Evolutionary conservation across 2,113 vertebrate genomes (phyloP), one percentile per base, ranked within the genome.

Genomic region (Oreochromis tanganicae): DNA sequence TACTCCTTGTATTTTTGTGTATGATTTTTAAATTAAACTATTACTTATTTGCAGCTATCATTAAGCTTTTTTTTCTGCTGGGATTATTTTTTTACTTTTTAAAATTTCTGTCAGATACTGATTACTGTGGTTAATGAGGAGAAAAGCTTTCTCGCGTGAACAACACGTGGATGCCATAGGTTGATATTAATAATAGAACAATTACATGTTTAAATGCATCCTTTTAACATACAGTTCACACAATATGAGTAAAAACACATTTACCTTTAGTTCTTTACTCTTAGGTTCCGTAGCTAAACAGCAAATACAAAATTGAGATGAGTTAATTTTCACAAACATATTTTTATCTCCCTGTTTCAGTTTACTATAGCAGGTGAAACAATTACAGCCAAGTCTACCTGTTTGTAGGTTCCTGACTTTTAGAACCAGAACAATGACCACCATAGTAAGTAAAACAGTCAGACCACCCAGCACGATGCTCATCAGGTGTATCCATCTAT

Each of bases 51-150:
- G 8, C 36, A 36, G 36, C 36, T 54, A 61, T 61, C 29, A 61
- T 34, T 0, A 38, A 38, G 17, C 4, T 38, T 13, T 66, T 66
- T 5, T 5, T 38, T 5, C 19, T 38, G 32, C 1, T 38, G 34
- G 10, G 34, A 66, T 63, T 63, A 0, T 66, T 38, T n/a, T 61
- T 63, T 36, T 2, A 63, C 5, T 63, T 63, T 43, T 63, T 36
- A 0, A 36, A 12, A n/a, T n/a, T n/a, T 66, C 2, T 66, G 0
- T 38, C 34, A 66, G 63, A 68, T 68, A 38, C 32, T 0, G 32
- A 36, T 63, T 0, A 36, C 0, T 63, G 32, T 1, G 0, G 34
- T 38, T 66, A 21, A 8, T 38, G 6, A 38, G 6, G 0, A 21
- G 0, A 38, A 66, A 68, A 41, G 16, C 57, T 61, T 61, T 17